Evolutionary conservation across 2,888 invertebrate genomes (phyloP).

Genomic region (Platycheirus albimanus): DNA sequence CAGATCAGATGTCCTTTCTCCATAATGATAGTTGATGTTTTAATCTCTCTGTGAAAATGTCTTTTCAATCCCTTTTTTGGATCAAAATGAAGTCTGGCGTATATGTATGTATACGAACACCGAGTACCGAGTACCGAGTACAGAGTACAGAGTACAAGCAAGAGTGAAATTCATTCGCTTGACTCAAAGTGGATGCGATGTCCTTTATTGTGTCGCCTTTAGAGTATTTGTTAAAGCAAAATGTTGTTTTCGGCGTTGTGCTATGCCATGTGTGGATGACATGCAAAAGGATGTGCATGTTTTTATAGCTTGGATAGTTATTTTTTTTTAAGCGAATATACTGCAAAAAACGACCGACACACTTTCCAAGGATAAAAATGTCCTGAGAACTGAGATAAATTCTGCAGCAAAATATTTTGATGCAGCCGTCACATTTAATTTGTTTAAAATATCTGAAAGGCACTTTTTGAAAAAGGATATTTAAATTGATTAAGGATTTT

Average conservation of each 20-base stretch:
- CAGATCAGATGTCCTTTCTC: constrained; percentile 26
- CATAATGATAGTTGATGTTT: constrained; percentile 39
- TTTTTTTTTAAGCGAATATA: neutral
- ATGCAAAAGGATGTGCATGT: neutral
- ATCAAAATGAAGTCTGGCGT: neutral
- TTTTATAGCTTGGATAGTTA: neutral
- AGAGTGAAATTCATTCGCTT: constrained; percentile 1
- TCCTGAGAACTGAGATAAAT: neutral
- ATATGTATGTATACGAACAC: too few species aligned
- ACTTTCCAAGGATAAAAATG: neutral
- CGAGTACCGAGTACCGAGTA: too few species aligned
- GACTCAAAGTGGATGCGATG: constrained; percentile 26
- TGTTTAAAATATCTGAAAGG: constrained; percentile 3
- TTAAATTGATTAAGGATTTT: too few species aligned
- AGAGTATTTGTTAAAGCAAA: constrained; percentile 21
- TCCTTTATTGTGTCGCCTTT: constrained; percentile 34
- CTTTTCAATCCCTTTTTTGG: constrained; percentile 24
- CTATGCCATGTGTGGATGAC: neutral
- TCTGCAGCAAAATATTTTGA: neutral
- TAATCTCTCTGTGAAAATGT: constrained; percentile 48
- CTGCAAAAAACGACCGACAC: neutral
- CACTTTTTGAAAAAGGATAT: too few species aligned
- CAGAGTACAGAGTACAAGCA: too few species aligned
- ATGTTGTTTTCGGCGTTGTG: neutral
- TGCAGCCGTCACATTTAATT: constrained; percentile 2